phyloP scores from a whole-genome alignment of 2,797 vertebrate genomes.

The Pteronotus mesoamericanus region DNA sequence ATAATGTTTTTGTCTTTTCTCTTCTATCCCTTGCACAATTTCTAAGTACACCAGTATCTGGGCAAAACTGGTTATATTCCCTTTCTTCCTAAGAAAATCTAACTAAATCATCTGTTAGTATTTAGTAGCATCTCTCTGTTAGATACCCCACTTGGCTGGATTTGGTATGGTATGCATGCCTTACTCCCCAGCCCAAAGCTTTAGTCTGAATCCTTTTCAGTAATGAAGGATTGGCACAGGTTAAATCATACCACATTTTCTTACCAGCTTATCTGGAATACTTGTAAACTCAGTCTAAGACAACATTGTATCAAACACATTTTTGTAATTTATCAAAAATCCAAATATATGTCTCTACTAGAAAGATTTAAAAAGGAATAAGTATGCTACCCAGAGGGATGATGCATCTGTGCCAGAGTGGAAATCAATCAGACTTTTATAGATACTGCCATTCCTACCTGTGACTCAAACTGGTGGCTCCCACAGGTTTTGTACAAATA shows the following conservation, averaged over 20 bases:
- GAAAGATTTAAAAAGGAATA: neutral
- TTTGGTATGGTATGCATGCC: neutral
- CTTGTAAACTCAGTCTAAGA: constrained; percentile 14
- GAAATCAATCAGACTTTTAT: neutral
- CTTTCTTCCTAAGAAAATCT: constrained; percentile 27
- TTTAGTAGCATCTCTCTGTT: neutral
- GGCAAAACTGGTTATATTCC: constrained; percentile 1
- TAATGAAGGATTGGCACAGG: neutral
- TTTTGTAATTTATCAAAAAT: constrained; percentile 26
- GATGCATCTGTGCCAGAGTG: constrained; percentile 15
- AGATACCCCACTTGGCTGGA: neutral
- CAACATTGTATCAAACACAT: neutral
- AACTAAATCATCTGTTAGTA: neutral
- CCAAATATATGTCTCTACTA: neutral
- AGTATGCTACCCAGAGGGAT: neutral
- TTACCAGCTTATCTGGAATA: constrained; percentile 11
- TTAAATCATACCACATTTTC: constrained; percentile 10
- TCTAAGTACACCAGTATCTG: constrained; percentile 20
- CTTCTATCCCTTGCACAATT: neutral
- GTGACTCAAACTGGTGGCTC: neutral
- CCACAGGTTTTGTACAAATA: constrained; percentile 10
- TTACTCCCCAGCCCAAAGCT: neutral
- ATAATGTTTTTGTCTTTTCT: neutral
- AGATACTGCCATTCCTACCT: neutral
- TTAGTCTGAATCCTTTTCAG: constrained; percentile 6